Percentiles rank a stretch among this genome's conserved stretches.
These are phyloP conservation scores for Agrypnia vestita DNA, from an alignment of 1,140 invertebrate species.

Conservation along the genomic window DNA sequence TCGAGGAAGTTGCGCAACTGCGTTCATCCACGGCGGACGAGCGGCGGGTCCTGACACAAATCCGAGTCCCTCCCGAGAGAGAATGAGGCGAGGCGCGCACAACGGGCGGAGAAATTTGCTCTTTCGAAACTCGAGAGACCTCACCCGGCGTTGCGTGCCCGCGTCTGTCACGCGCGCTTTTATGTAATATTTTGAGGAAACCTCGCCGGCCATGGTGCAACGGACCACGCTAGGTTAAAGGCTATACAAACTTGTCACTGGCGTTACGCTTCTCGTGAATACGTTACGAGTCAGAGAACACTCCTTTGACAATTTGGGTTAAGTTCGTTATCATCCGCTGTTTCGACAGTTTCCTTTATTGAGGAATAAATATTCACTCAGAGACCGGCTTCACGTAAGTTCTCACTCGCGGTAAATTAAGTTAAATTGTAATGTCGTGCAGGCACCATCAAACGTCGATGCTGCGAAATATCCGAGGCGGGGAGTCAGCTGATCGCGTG, in stretches of 20 bases:
- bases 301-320: no score
- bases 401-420: no score
- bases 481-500: neutral
- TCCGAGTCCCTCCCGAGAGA: neutral
- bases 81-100: neutral
- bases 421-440: neutral
- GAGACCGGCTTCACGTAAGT: no score
- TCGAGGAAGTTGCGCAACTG: no score
- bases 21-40: neutral
- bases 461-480: neutral
- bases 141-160: constrained; percentile 12
- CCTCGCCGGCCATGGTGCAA: neutral
- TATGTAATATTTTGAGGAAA: constrained; percentile 41
- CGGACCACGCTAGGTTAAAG: neutral
- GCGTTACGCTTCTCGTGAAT: no score
- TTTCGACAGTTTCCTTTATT: no score
- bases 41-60: neutral
- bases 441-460: neutral
- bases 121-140: constrained; percentile 37
- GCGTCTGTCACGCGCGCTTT: constrained; percentile 30
- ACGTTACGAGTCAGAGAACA: no score
- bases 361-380: no score
- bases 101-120: constrained; percentile 20
- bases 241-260: neutral
- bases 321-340: no score